Conservation (phyloP, 2,797 vertebrate genomes). For the Microctenopoma lineatum region DNA sequence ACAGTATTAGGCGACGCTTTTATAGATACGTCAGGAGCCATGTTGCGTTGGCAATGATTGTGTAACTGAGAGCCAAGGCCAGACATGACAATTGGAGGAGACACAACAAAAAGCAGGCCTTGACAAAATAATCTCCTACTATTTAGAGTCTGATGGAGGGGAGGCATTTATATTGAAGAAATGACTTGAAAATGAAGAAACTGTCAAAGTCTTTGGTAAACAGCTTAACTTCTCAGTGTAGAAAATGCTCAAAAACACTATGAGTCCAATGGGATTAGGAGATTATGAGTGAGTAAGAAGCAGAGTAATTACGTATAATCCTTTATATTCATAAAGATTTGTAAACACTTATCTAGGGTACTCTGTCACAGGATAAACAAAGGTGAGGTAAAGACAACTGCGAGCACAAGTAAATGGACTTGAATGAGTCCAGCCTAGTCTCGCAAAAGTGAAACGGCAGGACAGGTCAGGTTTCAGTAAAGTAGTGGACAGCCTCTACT, state of each 20-base stretch:
- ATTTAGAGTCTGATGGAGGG: constrained; percentile 45
- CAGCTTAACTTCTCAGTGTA: constrained; percentile 63
- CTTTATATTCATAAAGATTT: constrained; percentile 55
- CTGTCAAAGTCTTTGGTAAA: constrained; percentile 65
- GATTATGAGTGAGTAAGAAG: constrained; percentile 65
- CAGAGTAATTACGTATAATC: constrained; percentile 70
- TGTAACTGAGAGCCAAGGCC: constrained; percentile 47
- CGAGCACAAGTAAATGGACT: constrained; percentile 3
- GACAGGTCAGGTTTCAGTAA: constrained; percentile 13
- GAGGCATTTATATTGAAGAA: constrained; percentile 44
- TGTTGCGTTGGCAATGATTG: constrained; percentile 41
- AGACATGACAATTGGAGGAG: constrained; percentile 54
- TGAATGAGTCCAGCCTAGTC: too few relatives aligned
- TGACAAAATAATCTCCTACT: constrained; percentile 55
- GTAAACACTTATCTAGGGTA: constrained; percentile 47
- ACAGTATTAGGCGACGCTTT: constrained; percentile 52
- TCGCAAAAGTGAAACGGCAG: neutral
- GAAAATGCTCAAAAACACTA: constrained; percentile 53
- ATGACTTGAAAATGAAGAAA: constrained; percentile 53
- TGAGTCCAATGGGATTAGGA: constrained; percentile 71
- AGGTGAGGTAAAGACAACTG: constrained; percentile 34
- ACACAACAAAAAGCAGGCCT: constrained; percentile 42
- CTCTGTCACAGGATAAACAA: constrained; percentile 43
- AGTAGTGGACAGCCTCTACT: too few relatives aligned
- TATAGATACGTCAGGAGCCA: constrained; percentile 55